Base-by-base conservation (phyloP, 1,140 invertebrate genomes). In the Drosophila novamexicana region DNA sequence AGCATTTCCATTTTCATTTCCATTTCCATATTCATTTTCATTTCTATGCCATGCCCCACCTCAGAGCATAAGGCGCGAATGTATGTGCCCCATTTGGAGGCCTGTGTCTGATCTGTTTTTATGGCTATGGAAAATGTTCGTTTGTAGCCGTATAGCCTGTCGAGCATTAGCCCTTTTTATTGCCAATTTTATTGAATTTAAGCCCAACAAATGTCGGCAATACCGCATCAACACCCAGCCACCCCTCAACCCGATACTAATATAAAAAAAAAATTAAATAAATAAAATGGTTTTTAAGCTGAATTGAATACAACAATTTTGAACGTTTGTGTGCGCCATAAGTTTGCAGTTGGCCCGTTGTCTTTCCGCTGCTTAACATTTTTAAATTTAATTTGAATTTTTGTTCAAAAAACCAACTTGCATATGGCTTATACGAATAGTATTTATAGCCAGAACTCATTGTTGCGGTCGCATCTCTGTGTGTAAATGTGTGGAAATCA, bases 101-200 rank as follows among this genome's bases (percentile, higher is more conserved):
- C 37, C 36, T 45, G 34, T 56, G 9, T 39, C 67, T 53, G 47
- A 69, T 79, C 59, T 42, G 36, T 77, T 70, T 74, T 75, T 80
- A 88, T 63, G 49, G 57, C 39, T 49, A 47, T 78, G 54, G 61
- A 50, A 18, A 54, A 52, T 61, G 22, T 67, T 36, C 56, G 79
- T 75, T 75, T 63, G 57, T 47, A 36, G 42, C 70, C 47, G 22
- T 37, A 37, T 40, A 34, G 22, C 29, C 37, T 56, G 37, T 45
- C 44, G 39, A 52, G 62, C 68, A 73, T 88, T 88, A 88, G 83
- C 83, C 84, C 85, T 89, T 86, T 88, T 79, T 90, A 89, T 88
- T 81, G 84, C 77, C 85, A 84, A 81, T 89, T 84, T 71, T 39
- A 70, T 78, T 84, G 81, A 89, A 88, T 88, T 74, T 74, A 68